A percentile compares a stretch with the other conserved stretches of the same genome.
Evolutionary conservation across 53 echinoderm and acorn worm species (phyloP).

Genomic region (Holothuria scabra): DNA sequence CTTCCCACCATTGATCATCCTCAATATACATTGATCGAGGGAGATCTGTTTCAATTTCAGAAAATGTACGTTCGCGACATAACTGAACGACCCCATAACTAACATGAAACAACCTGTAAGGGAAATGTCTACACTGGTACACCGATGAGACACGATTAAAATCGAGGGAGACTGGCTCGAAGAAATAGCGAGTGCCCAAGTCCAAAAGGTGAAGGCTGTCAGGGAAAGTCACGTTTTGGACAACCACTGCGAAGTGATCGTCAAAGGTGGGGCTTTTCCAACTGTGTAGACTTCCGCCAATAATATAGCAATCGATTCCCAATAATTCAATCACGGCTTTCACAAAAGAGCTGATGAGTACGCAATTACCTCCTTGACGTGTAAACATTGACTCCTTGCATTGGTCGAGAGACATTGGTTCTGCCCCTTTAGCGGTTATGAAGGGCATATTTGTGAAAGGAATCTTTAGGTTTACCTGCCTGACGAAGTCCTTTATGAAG

Average conservation of each 20-base stretch:
- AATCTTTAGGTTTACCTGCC: not conserved
- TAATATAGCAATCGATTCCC: constrained; percentile 6
- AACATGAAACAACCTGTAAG: not conserved
- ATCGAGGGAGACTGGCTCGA: not conserved
- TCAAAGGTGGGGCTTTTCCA: not conserved
- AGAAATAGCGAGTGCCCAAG: not conserved
- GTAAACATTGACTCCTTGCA: constrained; percentile 12
- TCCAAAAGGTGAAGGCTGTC: constrained; percentile 4
- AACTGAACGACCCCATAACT: not conserved
- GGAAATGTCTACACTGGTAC: not conserved
- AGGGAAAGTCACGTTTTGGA: not conserved
- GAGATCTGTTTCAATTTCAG: too few relatives aligned
- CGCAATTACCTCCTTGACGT: constrained; percentile 14
- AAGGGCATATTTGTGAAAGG: constrained; percentile 26
- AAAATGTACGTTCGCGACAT: not conserved
- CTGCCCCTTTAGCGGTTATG: not conserved
- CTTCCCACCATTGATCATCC: constrained; percentile 18
- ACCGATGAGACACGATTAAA: not conserved
- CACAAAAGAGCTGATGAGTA: constrained; percentile 2
- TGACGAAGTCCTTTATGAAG: not conserved
- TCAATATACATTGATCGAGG: not conserved
- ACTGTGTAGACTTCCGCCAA: not conserved
- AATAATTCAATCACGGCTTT: not conserved
- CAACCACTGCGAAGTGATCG: not conserved
- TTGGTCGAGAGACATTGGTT: not conserved